A percentile compares a stretch with the other conserved stretches of the same genome.
These are phyloP conservation scores for Siphamia tubifer DNA, from an alignment of 2,113 vertebrate genomes.

Conservation along the genomic window DNA sequence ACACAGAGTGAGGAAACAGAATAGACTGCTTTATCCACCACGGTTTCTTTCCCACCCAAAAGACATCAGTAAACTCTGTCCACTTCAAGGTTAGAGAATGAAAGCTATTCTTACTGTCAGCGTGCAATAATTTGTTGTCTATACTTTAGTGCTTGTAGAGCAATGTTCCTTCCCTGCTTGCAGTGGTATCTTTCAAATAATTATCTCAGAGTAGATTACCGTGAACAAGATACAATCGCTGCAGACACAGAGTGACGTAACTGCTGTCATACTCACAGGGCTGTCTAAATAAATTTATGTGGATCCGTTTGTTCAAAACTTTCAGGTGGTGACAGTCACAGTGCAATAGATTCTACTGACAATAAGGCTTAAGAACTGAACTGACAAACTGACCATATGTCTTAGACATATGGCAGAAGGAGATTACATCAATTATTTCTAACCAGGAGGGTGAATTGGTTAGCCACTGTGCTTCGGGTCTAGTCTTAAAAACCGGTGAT, in stretches of 20 bases:
- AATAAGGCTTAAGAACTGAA: neutral
- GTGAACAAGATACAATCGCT: neutral
- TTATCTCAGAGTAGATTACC: neutral
- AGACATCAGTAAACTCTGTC: neutral
- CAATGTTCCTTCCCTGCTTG: neutral
- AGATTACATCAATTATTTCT: conserved; percentile 61
- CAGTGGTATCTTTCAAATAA: neutral
- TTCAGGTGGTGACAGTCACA: neutral
- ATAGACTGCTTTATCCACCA: neutral
- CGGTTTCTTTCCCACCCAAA: neutral
- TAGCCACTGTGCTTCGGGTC: neutral
- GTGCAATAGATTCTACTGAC: neutral
- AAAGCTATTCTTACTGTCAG: neutral
- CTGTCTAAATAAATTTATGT: conserved; percentile 40
- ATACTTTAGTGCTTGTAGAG: neutral
- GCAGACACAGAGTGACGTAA: neutral
- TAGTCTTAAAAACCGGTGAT: neutral
- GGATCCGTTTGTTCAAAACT: conserved; percentile 15
- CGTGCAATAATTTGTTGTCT: neutral
- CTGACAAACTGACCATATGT: conserved; percentile 41
- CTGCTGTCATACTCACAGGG: neutral
- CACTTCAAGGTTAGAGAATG: neutral
- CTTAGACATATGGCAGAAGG: conserved; percentile 42
- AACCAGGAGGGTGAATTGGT: conserved; percentile 14
- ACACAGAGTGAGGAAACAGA: neutral